phyloP scores from a whole-genome alignment of 2,797 vertebrate species.

The Neosilurus mollespiculum region DNA sequence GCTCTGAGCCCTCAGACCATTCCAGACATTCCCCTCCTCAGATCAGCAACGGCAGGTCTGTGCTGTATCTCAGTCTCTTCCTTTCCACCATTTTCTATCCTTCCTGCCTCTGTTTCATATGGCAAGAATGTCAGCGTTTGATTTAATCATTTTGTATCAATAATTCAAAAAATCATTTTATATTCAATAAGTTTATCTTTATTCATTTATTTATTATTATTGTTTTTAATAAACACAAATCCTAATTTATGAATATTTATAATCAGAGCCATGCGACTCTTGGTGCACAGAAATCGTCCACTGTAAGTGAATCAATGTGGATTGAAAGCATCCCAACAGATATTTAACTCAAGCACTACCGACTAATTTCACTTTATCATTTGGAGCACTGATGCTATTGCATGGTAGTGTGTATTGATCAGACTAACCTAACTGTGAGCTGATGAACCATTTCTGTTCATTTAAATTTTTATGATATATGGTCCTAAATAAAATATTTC shows the following conservation, averaged over 20 bases:
- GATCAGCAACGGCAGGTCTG: slow-evolving; percentile 94
- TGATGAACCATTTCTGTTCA: not conserved
- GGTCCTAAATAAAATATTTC: not conserved
- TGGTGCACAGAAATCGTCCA: slow-evolving; percentile 36
- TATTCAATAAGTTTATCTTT: not conserved
- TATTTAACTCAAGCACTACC: not conserved
- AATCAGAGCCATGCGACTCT: slow-evolving; percentile 51
- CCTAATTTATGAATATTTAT: slow-evolving; percentile 42
- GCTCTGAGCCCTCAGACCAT: slow-evolving; percentile 94
- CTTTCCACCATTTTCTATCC: not conserved
- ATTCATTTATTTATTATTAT: too few relatives aligned
- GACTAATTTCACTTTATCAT: not conserved
- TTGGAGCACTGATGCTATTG: not conserved
- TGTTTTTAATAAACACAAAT: not conserved
- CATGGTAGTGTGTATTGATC: not conserved
- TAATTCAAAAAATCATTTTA: too few relatives aligned
- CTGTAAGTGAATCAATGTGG: slow-evolving; percentile 41
- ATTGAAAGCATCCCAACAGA: slow-evolving; percentile 24
- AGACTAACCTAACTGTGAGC: not conserved
- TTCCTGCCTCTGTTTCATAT: not conserved
- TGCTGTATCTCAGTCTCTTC: not conserved
- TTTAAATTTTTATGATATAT: not conserved
- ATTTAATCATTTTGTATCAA: too few relatives aligned
- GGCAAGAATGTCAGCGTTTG: not conserved
- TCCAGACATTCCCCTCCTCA: slow-evolving; percentile 95